Evolutionary conservation across 2,113 vertebrate species (phyloP).

Genomic region (Ia io): DNA sequence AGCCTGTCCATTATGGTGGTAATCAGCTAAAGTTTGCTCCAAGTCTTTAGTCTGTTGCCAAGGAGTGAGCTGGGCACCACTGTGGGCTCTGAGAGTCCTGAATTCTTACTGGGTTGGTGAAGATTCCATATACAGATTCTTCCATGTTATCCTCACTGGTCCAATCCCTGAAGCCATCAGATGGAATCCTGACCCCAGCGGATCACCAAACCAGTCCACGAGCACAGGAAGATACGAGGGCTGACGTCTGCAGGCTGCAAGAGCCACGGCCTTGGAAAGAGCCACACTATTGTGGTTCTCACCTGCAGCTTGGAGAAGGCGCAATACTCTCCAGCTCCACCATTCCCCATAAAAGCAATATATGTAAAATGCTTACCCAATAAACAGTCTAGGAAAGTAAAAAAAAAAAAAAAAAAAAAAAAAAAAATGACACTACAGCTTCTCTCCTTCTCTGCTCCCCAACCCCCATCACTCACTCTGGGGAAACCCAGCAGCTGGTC

Average conservation of each 20-base stretch:
- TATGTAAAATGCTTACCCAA: background rate
- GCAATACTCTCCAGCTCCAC: background rate
- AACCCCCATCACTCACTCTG: background rate
- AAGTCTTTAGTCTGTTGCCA: no score
- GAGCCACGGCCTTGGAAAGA: background rate
- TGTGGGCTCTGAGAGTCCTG: no score
- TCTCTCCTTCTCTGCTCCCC: background rate
- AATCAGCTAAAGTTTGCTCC: background rate
- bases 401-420: background rate
- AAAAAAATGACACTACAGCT: background rate
- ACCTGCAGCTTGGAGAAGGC: background rate
- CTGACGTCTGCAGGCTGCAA: background rate
- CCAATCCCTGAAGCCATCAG: background rate
- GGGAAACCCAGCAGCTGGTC: background rate
- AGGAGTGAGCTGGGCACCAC: no score
- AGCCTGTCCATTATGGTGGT: background rate
- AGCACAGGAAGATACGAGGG: background rate
- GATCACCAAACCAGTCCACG: background rate
- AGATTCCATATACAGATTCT: no score
- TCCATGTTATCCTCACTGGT: no score
- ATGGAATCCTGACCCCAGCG: background rate
- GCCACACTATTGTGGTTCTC: background rate
- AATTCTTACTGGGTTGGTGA: no score
- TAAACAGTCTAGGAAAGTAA: background rate
- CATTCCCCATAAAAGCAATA: background rate